Conservation (phyloP, 1,140 invertebrate species). For the Plutomurus gul region DNA sequence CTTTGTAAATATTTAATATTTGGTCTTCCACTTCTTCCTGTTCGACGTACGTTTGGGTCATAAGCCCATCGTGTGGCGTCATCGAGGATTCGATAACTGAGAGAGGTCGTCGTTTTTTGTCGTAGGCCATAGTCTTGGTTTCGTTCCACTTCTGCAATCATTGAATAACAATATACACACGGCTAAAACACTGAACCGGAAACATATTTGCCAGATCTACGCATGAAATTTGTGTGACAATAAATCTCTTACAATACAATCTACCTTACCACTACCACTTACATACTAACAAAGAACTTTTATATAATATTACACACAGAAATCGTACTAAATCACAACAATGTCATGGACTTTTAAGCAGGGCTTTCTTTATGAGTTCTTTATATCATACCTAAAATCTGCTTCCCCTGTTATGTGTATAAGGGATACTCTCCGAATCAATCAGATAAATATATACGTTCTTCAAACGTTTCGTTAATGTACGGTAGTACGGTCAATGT, state of each 20-base stretch:
- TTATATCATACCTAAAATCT: too few species aligned
- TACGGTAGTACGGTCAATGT: too few species aligned
- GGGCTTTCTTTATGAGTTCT: too few species aligned
- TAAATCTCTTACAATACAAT: neutral
- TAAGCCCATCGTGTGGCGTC: neutral
- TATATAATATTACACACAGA: too few species aligned
- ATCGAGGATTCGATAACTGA: neutral
- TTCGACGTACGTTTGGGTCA: neutral
- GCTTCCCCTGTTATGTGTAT: too few species aligned
- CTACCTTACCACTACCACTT: neutral
- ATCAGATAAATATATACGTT: too few species aligned
- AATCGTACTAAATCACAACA: too few species aligned
- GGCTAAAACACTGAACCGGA: neutral
- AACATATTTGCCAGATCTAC: neutral
- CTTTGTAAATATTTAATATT: conserved; percentile 37
- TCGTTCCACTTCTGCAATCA: conserved; percentile 6
- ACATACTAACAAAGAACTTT: too few species aligned
- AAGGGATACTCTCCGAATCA: too few species aligned
- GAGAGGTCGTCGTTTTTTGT: neutral
- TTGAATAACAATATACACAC: conserved; percentile 2
- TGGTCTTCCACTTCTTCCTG: conserved; percentile 44
- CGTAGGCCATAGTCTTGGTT: neutral
- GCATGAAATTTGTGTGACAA: too few species aligned
- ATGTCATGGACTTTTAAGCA: too few species aligned
- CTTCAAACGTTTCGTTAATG: too few species aligned